phyloP scores from a whole-genome alignment of 92 coral and sea anemone species.

The Phenganax stokvisi region DNA sequence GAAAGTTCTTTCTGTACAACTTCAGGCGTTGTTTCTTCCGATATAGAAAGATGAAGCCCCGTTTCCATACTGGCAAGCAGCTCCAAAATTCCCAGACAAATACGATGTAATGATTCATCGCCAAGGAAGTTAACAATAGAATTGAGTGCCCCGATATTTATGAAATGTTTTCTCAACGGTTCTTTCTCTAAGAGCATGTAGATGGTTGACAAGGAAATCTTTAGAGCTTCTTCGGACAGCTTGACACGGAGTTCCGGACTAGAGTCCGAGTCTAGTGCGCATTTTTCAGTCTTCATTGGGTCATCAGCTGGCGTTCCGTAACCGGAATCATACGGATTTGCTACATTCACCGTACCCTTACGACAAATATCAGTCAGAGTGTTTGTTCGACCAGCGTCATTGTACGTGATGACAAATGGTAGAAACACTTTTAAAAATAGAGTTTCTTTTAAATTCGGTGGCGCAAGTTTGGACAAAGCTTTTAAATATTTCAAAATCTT shows the following conservation, averaged over 20 bases:
- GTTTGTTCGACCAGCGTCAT: conserved; percentile 6
- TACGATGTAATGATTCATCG: background rate
- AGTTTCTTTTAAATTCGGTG: conserved; percentile 61
- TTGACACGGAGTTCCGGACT: background rate
- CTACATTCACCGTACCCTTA: background rate
- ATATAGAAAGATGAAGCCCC: background rate
- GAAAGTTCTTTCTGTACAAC: no score
- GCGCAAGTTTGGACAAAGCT: conserved; percentile 66
- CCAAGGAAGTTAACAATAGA: conserved; percentile 24
- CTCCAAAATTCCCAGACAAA: conserved; percentile 23
- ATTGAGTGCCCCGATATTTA: conserved; percentile 9
- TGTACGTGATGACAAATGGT: conserved; percentile 72
- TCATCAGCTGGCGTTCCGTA: conserved; percentile 27
- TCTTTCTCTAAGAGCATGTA: conserved; percentile 11
- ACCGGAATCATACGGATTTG: conserved; percentile 29
- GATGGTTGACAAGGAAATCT: conserved; percentile 8
- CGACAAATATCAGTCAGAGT: background rate
- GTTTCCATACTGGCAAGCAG: background rate
- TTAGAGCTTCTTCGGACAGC: conserved; percentile 15
- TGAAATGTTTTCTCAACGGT: conserved; percentile 5
- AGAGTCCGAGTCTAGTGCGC: background rate
- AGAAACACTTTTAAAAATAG: conserved; percentile 66
- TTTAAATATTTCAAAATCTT: conserved; percentile 61
- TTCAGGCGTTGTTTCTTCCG: background rate
- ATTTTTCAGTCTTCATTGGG: background rate